Evolutionary conservation across 1,140 invertebrate species (phyloP), one percentile per base, ranked within the genome.

Genomic region (Pseudomyrmex concolor): DNA sequence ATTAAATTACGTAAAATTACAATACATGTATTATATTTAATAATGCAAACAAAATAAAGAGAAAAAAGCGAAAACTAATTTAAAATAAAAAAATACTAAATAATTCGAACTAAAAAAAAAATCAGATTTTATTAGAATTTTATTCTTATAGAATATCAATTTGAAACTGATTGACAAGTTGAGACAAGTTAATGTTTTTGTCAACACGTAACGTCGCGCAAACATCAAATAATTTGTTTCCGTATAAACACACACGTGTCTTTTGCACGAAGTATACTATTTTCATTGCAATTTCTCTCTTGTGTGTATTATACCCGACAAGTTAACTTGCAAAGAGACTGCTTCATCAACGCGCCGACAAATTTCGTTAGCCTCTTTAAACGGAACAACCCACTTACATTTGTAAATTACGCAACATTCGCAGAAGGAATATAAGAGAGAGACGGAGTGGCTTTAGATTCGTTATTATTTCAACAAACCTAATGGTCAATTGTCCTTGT

Each of bases 401-500:
- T 57, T 74, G n/a, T 89, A 85, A 87, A 89, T 89, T 89, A 89
- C 87, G 88, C 88, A 84, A 88, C 86, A 89, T 87, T 89, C 67
- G 86, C 82, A 88, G 86, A 34, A 34, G 34, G 34, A 87, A 84
- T 66, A 10, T 66, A 10, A 67, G 83, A 86, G 88, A 86, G 86
- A 84, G 89, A 91, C 91, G 90, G 90, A 92, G 87, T 90, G 92
- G 90, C 84, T 76, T 87, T 92, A 92, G 85, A 83, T 90, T 90
- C 86, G 88, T 91, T 90, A 91, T 87, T 83, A 89, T 89, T 83
- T 83, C 78, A 19, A 19, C 73, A 83, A 62, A 73, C 55, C 43
- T 88, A 88, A 87, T 88, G 43, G 73, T 5, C 57, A 87, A 85
- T 78, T 70, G 68, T 25, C 63, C 59, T 76, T 88, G 34, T 88